Evolutionary conservation across 1,140 invertebrate genomes (phyloP), one percentile per base, ranked within the genome.

Genomic region (Bombyx mandarina): DNA sequence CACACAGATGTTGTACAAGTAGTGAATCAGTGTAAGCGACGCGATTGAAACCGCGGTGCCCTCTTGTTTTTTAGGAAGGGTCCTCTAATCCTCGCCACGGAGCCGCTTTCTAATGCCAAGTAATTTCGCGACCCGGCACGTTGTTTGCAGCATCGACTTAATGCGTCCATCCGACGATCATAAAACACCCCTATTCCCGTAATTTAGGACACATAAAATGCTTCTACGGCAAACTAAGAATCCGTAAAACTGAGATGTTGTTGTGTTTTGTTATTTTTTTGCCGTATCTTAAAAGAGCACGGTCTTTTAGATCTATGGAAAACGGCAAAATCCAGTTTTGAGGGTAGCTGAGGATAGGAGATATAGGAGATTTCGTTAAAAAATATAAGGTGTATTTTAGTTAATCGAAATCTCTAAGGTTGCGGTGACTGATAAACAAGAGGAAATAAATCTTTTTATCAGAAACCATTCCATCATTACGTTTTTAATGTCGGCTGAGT

Each of bases 21-120:
- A 70, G 62, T 57, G 67, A 71, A 77, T 77, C 73, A 71, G 49
- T 67, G 70, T 71, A 69, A 70, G 72, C 67, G 66, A 65, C 61
- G 56, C 57, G 45, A 69, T 71, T 67, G 62, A 63, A 50, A 63
- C 69, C 66, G 57, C 71, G 67, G 57, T 60, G 48, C 60, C 77
- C 77, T 74, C 78, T 82, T 81, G 77, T 86, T 86, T 86, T 86
- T 86, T 83, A 77, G 70, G 58, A 63, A 81, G 80, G 82, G 81
- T 71, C 67, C 63, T 60, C 67, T 82, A 82, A 80, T 81, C 78
- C 73, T 66, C 57, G 60, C 54, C 61, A 60, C 64, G 62, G 71
- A 73, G 79, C 76, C 43, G 70, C 61, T 57, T 67, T 76, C 80
- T 86, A 76, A 84, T 80, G 74, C 75, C 59, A 63, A 82, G 81